Base-by-base conservation (phyloP, 2,888 invertebrate species). In the Aelia acuminata region DNA sequence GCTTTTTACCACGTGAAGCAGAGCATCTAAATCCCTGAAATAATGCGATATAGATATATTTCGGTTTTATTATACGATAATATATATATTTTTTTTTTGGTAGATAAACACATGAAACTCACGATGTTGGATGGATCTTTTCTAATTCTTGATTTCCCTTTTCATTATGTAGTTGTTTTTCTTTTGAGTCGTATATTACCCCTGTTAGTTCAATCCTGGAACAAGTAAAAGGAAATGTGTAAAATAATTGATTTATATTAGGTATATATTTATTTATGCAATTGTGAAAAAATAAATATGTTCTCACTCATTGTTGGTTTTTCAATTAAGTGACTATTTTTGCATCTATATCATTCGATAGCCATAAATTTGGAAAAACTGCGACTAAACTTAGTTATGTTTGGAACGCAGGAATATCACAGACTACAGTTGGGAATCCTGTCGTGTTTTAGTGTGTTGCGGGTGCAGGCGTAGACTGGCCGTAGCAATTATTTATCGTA, bases 1-100 rank as follows among this genome's bases (percentile, higher is more conserved):
- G 22, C 94, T 94, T 91, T 94, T 94, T 84, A 94, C 91, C 48
- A 94, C 91, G 91, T 94, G 94, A 91, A 94, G 93, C 91, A 94
- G 91, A 22, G 93, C 93, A 89, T 93, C 93, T 88, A 92, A 91
- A 90, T 93, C 93, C 85, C 94, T 94, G 91, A 48, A 90, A 90
- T 43, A 43, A 3, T n/a, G 11, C n/a, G 8, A 80, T 18, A 0
- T 11, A 43, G 11, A 80, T 2, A 84, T 47, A 48, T 84, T 84
- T 35, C 50, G 31, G 18, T 26, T 50, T 15, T 31, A 18, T 57
- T 26, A 0, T 57, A 0, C 4, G 1, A 15, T 43, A 43, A 43
- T 43, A 7, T 43, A 7, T 43, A 70, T 18, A 20, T 35, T 35
- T 26, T 80, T 15, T 80, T 39, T 47, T 43, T n/a, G n/a, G 13